Conservation (phyloP, 2,113 vertebrate species). For the Indicator maculatus region DNA sequence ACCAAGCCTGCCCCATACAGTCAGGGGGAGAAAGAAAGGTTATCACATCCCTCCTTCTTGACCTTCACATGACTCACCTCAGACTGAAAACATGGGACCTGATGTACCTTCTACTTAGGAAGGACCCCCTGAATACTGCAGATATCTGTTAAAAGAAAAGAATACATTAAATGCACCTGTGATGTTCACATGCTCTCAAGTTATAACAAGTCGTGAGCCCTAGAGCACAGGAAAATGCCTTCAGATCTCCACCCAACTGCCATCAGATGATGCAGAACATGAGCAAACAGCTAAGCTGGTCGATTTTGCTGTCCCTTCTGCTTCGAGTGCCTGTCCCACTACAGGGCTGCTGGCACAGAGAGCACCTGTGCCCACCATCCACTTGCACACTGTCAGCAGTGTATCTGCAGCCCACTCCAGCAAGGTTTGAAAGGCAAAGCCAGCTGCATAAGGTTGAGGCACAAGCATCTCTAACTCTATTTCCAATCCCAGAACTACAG, state of each 20-base stretch:
- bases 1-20: not conserved
- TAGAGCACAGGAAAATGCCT: not conserved
- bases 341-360: not conserved
- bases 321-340: not conserved
- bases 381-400: not conserved
- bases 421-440: not conserved
- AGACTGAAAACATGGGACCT: conserved; percentile 67
- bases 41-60: not conserved
- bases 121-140: conserved; percentile 64
- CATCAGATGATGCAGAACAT: not conserved
- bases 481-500: not conserved
- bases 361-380: not conserved
- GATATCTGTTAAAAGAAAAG: conserved; percentile 69
- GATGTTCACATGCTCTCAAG: not conserved
- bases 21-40: not conserved
- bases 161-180: not conserved
- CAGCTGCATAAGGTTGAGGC: not conserved
- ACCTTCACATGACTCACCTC: conserved; percentile 61
- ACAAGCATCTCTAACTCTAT: not conserved
- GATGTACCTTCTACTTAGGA: conserved; percentile 65
- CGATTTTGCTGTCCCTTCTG: not conserved
- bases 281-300: not conserved
- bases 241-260: not conserved
- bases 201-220: not conserved
- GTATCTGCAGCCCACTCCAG: not conserved